Evolutionary conservation across 35 echinoderm and acorn worm species (phyloP).

Genomic region (Strongylocentrotus purpuratus): DNA sequence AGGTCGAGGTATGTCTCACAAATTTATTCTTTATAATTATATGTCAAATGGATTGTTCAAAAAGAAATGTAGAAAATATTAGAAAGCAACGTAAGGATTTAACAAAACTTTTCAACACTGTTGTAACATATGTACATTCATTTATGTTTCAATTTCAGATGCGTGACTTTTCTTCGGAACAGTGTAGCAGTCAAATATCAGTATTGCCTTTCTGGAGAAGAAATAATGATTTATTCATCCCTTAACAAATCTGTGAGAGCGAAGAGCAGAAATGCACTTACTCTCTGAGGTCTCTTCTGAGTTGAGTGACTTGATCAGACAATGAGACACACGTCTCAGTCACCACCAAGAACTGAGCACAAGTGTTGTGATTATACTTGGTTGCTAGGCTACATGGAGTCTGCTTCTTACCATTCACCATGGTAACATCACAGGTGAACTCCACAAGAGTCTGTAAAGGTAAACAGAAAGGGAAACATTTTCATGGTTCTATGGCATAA

Average conservation of each 20-base stretch:
- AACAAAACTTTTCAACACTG: no score
- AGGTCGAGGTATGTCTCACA: neutral
- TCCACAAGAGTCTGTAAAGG: constrained; percentile 79
- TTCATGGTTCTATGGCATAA: no score
- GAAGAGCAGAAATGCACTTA: constrained; percentile 27
- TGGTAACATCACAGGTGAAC: constrained; percentile 72
- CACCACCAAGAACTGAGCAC: constrained; percentile 77
- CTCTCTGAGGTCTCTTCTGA: constrained; percentile 72
- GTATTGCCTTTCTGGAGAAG: neutral
- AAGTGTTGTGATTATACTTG: constrained; percentile 56
- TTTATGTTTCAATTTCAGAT: neutral
- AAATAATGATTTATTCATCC: neutral
- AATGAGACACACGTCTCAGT: constrained; percentile 72
- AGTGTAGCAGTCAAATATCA: neutral
- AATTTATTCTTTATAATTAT: neutral
- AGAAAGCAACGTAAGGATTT: neutral
- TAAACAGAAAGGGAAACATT: no score
- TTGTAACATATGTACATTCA: no score
- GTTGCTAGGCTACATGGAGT: constrained; percentile 71
- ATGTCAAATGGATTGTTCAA: neutral
- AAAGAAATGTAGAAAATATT: neutral
- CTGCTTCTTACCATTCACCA: constrained; percentile 74
- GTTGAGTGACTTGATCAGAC: constrained; percentile 59
- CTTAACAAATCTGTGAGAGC: neutral
- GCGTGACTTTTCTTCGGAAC: no score